Evolutionary conservation across 1,140 invertebrate species (phyloP).

Genomic region (Diachasma alloeum): DNA sequence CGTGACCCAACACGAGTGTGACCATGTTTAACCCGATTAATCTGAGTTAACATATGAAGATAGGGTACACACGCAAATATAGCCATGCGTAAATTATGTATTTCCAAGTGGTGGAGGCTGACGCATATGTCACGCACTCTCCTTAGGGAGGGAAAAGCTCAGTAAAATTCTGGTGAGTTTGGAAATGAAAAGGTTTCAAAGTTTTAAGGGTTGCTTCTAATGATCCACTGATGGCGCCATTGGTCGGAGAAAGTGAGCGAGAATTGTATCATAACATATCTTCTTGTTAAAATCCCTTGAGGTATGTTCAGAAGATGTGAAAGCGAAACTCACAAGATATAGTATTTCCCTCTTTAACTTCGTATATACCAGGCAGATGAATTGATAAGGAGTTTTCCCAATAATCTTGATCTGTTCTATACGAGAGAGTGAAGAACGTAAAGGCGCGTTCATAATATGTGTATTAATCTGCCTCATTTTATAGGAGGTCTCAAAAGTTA

Average conservation of each 20-base stretch:
- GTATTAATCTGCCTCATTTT: too few relatives aligned
- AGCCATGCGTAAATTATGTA: neutral
- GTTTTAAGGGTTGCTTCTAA: neutral
- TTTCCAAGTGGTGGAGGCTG: neutral
- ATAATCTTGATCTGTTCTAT: neutral
- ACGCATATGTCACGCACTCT: neutral
- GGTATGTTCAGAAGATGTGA: neutral
- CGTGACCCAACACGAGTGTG: conserved; percentile 31
- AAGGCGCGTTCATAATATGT: conserved; percentile 20
- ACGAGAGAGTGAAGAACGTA: conserved; percentile 3
- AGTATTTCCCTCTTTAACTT: neutral
- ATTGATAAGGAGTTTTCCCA: neutral
- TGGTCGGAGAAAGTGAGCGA: neutral
- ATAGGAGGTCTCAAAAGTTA: too few relatives aligned
- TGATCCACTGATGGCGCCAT: neutral
- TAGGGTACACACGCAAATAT: neutral
- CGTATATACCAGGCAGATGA: neutral
- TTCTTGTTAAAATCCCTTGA: neutral
- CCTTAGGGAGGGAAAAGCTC: neutral
- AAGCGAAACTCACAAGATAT: neutral
- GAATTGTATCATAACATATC: neutral
- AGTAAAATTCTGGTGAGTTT: neutral
- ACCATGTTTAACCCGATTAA: conserved; percentile 16
- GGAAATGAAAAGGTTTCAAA: neutral
- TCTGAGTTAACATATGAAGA: neutral